Percentiles rank a stretch among this genome's conserved stretches.
Conservation (phyloP, 2,888 invertebrate species). For the Hermodice carunculata region DNA sequence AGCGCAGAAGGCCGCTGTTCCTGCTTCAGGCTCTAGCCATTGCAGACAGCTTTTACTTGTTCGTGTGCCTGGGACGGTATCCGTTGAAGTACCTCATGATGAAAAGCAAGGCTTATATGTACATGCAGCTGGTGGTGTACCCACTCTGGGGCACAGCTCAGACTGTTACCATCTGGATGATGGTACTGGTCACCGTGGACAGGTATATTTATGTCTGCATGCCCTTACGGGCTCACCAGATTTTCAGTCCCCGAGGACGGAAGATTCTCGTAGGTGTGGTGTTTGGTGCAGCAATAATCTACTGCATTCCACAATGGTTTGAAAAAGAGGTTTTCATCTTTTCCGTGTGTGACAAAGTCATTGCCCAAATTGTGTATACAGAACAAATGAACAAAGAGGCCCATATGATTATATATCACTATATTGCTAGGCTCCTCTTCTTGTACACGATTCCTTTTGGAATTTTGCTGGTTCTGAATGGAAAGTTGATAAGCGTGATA, state of each 20-base stretch:
- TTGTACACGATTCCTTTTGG: conserved; percentile 37
- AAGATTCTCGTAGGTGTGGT: conserved; percentile 18
- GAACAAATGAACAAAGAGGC: conserved; percentile 22
- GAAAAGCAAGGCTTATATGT: background rate
- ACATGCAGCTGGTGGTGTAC: conserved; percentile 33
- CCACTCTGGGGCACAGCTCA: conserved; percentile 39
- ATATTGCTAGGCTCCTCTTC: conserved; percentile 29
- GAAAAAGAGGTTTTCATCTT: conserved; percentile 30
- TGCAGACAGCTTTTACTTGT: conserved; percentile 35
- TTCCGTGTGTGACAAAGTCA: background rate
- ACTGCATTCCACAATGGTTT: conserved; percentile 36
- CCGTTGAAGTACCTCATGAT: conserved; percentile 33
- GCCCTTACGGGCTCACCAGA: conserved; percentile 27
- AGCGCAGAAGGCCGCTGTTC: conserved; percentile 31
- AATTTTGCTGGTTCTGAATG: conserved; percentile 30
- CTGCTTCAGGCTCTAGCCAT: conserved; percentile 35
- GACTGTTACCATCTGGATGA: conserved; percentile 41
- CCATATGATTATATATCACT: conserved; percentile 35
- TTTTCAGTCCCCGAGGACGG: conserved; percentile 26
- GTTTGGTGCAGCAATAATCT: conserved; percentile 30
- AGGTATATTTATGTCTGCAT: conserved; percentile 37
- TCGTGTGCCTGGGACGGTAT: conserved; percentile 33
- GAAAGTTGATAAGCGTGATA: conserved; percentile 34
- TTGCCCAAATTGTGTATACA: conserved; percentile 21
- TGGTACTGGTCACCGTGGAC: conserved; percentile 41